Evolutionary conservation across 2,888 invertebrate genomes (phyloP).

Genomic region (Rotaria socialis): DNA sequence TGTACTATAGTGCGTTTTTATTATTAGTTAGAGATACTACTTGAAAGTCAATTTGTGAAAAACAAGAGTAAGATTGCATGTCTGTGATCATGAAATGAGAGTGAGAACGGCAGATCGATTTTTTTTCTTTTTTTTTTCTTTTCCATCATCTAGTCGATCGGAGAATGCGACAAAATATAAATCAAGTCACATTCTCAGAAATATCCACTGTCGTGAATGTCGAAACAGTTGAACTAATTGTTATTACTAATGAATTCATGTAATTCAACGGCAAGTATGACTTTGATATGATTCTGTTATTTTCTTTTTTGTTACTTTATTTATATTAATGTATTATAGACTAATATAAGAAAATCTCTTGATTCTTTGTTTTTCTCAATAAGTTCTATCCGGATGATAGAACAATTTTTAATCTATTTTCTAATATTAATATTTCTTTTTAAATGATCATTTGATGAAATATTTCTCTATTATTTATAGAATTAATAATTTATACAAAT

Average conservation of each 20-base stretch:
- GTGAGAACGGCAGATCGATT: background rate
- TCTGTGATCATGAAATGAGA: slow-evolving; percentile 8
- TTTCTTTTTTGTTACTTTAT: too few relatives aligned
- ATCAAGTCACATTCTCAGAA: slow-evolving; percentile 6
- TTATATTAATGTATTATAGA: too few relatives aligned
- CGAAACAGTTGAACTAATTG: slow-evolving; percentile 6
- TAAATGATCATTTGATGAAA: too few relatives aligned
- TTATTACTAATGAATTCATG: background rate
- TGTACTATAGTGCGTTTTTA: background rate
- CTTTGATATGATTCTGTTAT: background rate
- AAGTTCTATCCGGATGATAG: background rate
- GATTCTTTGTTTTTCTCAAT: background rate
- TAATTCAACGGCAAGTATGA: background rate
- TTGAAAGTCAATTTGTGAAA: slow-evolving; percentile 26
- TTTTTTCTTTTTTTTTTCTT: background rate
- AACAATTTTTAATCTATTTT: background rate
- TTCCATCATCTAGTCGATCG: slow-evolving; percentile 1
- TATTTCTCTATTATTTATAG: background rate
- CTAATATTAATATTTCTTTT: too few relatives aligned
- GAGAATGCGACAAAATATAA: slow-evolving; percentile 6
- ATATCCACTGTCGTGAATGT: background rate
- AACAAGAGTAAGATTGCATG: background rate
- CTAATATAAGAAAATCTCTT: too few relatives aligned
- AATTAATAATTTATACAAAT: background rate
- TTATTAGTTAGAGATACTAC: background rate